These are phyloP conservation scores for Ardeotis arabs DNA, from an alignment of 2,113 vertebrate species.

Conservation along the genomic window DNA sequence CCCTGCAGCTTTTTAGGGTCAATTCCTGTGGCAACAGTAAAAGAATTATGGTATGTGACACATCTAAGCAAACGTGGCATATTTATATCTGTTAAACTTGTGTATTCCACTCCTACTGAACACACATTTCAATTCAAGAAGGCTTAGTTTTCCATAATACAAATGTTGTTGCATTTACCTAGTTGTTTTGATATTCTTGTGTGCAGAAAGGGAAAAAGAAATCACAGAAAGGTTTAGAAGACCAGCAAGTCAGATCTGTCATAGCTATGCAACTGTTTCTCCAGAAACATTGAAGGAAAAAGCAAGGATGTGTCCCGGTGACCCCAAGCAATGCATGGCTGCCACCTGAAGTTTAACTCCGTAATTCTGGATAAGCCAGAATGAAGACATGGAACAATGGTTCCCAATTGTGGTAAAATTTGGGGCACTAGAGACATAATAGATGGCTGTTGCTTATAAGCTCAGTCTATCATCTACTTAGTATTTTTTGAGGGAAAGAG, in stretches of 20 bases:
- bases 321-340: background rate
- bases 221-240: background rate
- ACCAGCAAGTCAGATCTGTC: background rate
- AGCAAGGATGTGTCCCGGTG: background rate
- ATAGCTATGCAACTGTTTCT: background rate
- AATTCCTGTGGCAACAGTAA: slow-evolving; percentile 13
- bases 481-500: background rate
- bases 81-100: background rate
- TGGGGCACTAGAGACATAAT: background rate
- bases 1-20: slow-evolving; percentile 3
- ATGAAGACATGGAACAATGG: background rate
- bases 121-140: background rate
- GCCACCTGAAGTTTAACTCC: background rate
- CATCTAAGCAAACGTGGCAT: background rate
- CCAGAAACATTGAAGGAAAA: background rate
- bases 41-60: slow-evolving; percentile 20
- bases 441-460: background rate
- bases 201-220: background rate
- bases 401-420: background rate
- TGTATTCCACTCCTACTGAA: background rate
- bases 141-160: background rate
- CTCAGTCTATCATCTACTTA: background rate
- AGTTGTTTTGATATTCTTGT: background rate
- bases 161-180: background rate
- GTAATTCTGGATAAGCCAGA: background rate